Percentiles rank a stretch among this genome's conserved stretches.
Evolutionary conservation across 1,140 invertebrate genomes (phyloP).

Genomic region (Atta cephalotes): DNA sequence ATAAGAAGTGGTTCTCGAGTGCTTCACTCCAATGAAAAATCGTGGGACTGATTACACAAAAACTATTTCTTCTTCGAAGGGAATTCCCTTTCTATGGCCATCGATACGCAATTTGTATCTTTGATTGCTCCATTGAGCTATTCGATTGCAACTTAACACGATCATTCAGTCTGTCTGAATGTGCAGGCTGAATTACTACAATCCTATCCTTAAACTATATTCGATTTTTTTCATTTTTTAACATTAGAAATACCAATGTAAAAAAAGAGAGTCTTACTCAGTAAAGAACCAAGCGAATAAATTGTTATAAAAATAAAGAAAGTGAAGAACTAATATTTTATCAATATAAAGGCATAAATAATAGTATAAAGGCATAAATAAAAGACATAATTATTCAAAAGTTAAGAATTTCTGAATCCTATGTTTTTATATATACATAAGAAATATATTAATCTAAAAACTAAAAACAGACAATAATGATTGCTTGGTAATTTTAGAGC

Average conservation of each 20-base stretch:
- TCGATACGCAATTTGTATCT: slow-evolving; percentile 58
- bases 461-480: no score
- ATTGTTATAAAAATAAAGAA: no score
- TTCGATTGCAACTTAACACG: slow-evolving; percentile 22
- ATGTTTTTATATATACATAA: no score
- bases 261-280: no score
- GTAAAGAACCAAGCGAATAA: no score
- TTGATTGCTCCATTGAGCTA: slow-evolving; percentile 50
- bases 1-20: slow-evolving; percentile 35
- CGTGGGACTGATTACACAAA: slow-evolving; percentile 34
- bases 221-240: background rate
- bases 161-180: background rate
- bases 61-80: slow-evolving; percentile 39
- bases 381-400: no score
- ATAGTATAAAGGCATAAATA: no score
- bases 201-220: background rate
- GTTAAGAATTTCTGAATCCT: no score
- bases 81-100: slow-evolving; percentile 2
- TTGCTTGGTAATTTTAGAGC: background rate
- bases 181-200: slow-evolving; percentile 11
- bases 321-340: no score
- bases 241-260: no score
- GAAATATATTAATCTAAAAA: no score
- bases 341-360: no score
- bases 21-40: slow-evolving; percentile 61